Base-by-base conservation (phyloP, 2,797 vertebrate genomes). In the Brachymystax lenok region DNA sequence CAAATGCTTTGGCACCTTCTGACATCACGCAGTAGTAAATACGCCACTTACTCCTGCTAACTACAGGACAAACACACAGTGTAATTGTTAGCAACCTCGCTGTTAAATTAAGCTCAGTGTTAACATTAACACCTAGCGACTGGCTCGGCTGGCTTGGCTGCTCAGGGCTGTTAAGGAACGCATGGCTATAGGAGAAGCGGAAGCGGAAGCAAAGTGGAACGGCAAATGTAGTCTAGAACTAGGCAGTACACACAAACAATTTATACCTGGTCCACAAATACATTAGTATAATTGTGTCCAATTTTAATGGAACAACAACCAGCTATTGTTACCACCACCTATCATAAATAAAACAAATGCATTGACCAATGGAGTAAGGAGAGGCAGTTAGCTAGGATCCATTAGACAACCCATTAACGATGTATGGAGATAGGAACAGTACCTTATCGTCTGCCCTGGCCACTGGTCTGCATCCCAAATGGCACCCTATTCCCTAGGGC, bases 21-120 rank as follows among this genome's bases (percentile, higher is more conserved):
- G 84, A 83, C 86, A 24, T 12, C 59, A 61, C 10, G 40, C 59
- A 61, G 84, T 80, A 89, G 84, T 84, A 86, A 85, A 82, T 82
- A 77, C 80, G 75, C 71, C 72, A 91, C 92, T 90, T 76, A 75
- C 77, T 78, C 69, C 89, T 88, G 91, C 87, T 89, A 93, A 93
- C 93, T 91, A 91, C 77, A 84, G 87, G 77, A 75, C 80, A 77
- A 86, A 83, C 85, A 84, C 74, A 83, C 91, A 89, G 91, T 90
- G 93, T 91, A 92, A 94, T 89, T 88, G 79, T 89, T 90, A 86
- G 84, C 91, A 87, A 89, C 83, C 87, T 88, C 85, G 80, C 86
- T 88, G 86, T 92, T 88, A 92, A 93, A 86, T 86, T 80, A 89
- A 85, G 87, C 74, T 76, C 86, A 84, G 89, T 87, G 82, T 85